These are phyloP conservation scores for Phyllopteryx taeniolatus DNA, from an alignment of 2,113 vertebrate genomes.

Conservation along the genomic window DNA sequence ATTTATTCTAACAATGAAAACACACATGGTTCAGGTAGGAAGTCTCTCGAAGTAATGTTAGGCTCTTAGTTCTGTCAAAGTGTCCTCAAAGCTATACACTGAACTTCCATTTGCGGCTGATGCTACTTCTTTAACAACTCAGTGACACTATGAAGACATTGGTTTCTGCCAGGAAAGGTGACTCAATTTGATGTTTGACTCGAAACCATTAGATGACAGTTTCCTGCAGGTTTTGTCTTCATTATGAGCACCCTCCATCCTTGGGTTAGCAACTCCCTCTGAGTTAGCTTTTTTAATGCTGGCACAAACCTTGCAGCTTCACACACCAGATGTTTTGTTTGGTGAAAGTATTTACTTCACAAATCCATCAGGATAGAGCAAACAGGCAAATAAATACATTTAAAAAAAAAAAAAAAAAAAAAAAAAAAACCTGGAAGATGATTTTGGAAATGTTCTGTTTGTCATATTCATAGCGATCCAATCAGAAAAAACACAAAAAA, in stretches of 20 bases:
- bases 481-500: not conserved
- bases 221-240: not conserved
- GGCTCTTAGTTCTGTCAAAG: not conserved
- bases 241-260: not conserved
- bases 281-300: not conserved
- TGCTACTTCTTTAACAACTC: not conserved
- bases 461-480: not conserved
- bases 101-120: not conserved
- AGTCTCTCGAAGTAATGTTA: no score
- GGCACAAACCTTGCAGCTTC: not conserved
- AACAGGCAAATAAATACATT: not conserved
- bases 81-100: not conserved
- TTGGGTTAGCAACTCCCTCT: not conserved
- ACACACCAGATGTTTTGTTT: not conserved
- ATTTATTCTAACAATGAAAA: no score
- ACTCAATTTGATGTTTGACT: not conserved
- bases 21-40: no score
- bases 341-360: not conserved
- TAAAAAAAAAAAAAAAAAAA: not conserved
- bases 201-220: not conserved
- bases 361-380: not conserved
- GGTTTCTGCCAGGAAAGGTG: not conserved
- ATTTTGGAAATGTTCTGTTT: not conserved
- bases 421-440: not conserved
- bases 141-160: not conserved